These are phyloP conservation scores for Yasuhikotakia modesta DNA, from an alignment of 2,797 vertebrate genomes.

Conservation along the genomic window DNA sequence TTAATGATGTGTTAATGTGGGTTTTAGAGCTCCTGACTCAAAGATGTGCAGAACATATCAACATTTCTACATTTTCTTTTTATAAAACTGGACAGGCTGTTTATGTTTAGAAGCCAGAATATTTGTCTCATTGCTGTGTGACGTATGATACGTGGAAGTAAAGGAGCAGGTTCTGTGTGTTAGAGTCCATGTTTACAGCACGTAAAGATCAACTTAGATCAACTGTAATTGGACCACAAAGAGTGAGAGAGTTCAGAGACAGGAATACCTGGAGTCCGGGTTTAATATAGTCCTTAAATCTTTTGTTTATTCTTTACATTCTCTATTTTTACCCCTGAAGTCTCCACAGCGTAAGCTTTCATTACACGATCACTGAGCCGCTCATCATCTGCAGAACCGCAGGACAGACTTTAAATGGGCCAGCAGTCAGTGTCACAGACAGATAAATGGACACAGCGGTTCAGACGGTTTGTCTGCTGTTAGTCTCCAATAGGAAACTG, in stretches of 20 bases:
- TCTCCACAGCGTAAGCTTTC: not conserved
- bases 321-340: slow-evolving; percentile 3
- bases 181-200: slow-evolving; percentile 35
- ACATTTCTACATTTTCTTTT: not conserved
- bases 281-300: slow-evolving; percentile 46
- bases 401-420: not conserved
- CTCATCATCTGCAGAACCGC: not conserved
- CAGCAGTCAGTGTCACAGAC: not conserved
- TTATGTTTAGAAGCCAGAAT: not conserved
- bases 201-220: slow-evolving; percentile 24
- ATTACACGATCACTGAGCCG: not conserved
- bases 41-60: not conserved
- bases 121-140: not conserved
- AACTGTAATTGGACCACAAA: not conserved
- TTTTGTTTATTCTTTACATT: slow-evolving; percentile 40
- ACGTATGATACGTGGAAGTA: not conserved
- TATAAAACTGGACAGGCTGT: not conserved
- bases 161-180: not conserved
- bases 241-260: not conserved
- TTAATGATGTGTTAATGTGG: not conserved
- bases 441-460: no score
- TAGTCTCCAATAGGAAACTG: not conserved
- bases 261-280: slow-evolving; percentile 15
- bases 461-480: not conserved
- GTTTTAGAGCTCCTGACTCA: not conserved